Evolutionary conservation across 2,113 vertebrate genomes (phyloP), one percentile per base, ranked within the genome.

Genomic region (Oreochromis spilurus): DNA sequence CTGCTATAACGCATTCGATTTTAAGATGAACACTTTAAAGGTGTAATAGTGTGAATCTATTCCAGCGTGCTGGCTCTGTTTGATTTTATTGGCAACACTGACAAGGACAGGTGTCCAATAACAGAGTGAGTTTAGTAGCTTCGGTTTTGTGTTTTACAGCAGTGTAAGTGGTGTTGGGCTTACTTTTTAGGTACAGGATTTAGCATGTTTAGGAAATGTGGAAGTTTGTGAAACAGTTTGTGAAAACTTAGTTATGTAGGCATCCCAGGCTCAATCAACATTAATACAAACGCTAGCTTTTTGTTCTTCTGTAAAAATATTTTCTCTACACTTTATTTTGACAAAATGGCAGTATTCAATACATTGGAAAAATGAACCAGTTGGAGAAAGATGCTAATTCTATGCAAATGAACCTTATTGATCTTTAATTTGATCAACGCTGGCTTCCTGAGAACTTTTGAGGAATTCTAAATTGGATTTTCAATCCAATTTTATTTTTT

Each of bases 21-120:
- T 67, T 53, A 21, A 86, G 11, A 84, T 36, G 55, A 50, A 21
- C 9, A 65, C 85, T 88, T 65, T 9, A 81, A 36, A 86, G 55
- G 86, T 83, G 54, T 62, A 53, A 87, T 54, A 80, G 84, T 82
- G 90, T 84, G 82, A 93, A 60, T 70, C 81, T 89, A 79, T 79
- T 83, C 54, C 48, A 84, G 85, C 7, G 40, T 9, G 38, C 34
- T 70, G 84, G 83, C 84, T 67, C 31, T 6, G 17, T 24, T 53
- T 26, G 48, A 38, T 72, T 57, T 84, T 17, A 81, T 24, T 86
- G 79, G 84, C 88, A 55, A 12, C 11, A 9, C 48, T 21, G 62
- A 40, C 6, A 48, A 45, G 38, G 48, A 81, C 38, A 67, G 81
- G 60, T 67, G 83, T 78, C 83, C 9, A 11, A 70, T 50, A 62